Conservation (phyloP, 2,797 vertebrate genomes). For the Todus mexicanus region DNA sequence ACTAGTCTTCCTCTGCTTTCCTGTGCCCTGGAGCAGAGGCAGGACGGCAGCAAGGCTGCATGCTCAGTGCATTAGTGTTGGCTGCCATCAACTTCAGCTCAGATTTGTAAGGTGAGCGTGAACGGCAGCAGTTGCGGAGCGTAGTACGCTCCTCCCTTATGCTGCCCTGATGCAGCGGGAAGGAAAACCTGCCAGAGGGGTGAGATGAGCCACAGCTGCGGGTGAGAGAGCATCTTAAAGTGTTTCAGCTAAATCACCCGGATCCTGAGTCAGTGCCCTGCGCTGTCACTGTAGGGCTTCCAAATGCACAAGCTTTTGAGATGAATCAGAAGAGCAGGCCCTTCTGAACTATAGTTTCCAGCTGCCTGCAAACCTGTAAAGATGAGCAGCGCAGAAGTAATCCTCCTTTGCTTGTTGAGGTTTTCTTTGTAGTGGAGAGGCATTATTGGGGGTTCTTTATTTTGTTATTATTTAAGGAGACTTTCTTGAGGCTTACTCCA, state of each 20-base stretch:
- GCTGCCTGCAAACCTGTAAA: background rate
- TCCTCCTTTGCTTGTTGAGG: background rate
- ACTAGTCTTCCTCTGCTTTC: background rate
- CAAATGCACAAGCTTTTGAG: background rate
- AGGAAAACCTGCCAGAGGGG: background rate
- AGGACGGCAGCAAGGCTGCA: background rate
- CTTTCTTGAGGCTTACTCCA: background rate
- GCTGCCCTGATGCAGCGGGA: background rate
- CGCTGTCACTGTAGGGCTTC: background rate
- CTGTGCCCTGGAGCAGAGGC: background rate
- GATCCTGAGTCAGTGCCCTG: background rate
- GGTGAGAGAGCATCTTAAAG: background rate
- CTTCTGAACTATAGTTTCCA: background rate
- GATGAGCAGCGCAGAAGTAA: background rate
- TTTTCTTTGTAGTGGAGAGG: background rate
- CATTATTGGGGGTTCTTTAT: background rate
- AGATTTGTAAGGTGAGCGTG: background rate
- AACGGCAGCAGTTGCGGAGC: background rate
- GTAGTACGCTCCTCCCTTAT: background rate
- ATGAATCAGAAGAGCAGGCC: background rate
- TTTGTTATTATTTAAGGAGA: background rate
- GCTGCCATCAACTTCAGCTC: background rate
- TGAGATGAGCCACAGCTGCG: background rate
- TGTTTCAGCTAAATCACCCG: background rate
- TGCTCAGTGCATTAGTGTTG: background rate